These are phyloP conservation scores for Calliopsis andreniformis DNA, from an alignment of 1,140 invertebrate species.

Conservation along the genomic window DNA sequence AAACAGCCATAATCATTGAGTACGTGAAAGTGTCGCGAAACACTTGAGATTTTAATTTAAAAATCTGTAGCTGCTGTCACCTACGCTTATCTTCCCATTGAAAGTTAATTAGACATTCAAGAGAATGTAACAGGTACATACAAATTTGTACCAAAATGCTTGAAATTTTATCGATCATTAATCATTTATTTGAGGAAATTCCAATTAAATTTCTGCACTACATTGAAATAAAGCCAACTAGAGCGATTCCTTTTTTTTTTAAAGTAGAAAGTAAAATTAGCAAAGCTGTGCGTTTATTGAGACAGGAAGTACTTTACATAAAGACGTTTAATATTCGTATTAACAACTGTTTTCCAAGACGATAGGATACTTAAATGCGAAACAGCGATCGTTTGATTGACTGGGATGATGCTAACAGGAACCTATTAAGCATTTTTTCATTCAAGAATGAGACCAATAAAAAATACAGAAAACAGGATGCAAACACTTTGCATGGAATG, in stretches of 20 bases:
- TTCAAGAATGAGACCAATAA: not conserved
- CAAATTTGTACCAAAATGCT: too few species aligned
- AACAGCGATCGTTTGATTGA: not conserved
- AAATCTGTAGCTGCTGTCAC: too few species aligned
- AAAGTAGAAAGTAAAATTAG: too few species aligned
- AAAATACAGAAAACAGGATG: constrained; percentile 2
- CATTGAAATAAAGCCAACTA: too few species aligned
- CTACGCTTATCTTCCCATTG: too few species aligned
- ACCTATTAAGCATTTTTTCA: constrained; percentile 9
- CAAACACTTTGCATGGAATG: not conserved
- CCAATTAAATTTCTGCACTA: too few species aligned
- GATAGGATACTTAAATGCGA: not conserved
- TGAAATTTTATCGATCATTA: too few species aligned
- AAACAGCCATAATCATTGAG: not conserved
- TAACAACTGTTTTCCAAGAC: constrained; percentile 4
- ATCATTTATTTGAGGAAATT: too few species aligned
- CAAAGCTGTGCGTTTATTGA: too few species aligned
- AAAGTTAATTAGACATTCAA: not conserved
- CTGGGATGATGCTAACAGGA: not conserved
- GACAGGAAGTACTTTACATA: not conserved
- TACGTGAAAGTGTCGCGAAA: not conserved
- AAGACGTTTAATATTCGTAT: not conserved
- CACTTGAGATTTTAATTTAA: not conserved
- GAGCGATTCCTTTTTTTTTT: too few species aligned
- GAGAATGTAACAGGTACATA: too few species aligned